phyloP scores from a whole-genome alignment of 2,888 invertebrate species.

The Leucania comma region DNA sequence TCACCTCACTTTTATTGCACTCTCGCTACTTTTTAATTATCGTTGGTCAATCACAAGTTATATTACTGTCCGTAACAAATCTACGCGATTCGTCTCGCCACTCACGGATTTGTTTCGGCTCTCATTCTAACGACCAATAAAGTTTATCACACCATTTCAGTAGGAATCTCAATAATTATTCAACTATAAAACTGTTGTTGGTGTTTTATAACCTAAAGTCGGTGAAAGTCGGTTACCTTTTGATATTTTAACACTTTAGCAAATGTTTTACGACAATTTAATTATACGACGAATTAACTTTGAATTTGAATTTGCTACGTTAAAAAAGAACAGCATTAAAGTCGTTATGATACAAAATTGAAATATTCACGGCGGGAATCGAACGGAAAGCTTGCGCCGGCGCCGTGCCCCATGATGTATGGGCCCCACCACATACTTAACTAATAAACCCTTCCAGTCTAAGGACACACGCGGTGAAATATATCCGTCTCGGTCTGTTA shows the following conservation, averaged over 20 bases:
- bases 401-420: constrained; percentile 86
- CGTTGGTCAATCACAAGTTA: constrained; percentile 82
- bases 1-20: constrained; percentile 72
- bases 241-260: constrained; percentile 61
- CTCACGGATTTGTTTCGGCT: constrained; percentile 81
- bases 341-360: constrained; percentile 70
- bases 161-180: constrained; percentile 86
- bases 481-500: constrained; percentile 77
- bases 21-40: constrained; percentile 87
- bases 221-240: constrained; percentile 79
- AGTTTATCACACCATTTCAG: constrained; percentile 88
- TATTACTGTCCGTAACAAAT: constrained; percentile 80
- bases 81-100: constrained; percentile 79
- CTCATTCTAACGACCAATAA: constrained; percentile 87
- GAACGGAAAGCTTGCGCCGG: constrained; percentile 82
- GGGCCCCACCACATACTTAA: constrained; percentile 84
- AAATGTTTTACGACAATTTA: constrained; percentile 58
- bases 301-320: constrained; percentile 57
- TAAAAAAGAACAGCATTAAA: constrained; percentile 63
- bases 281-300: constrained; percentile 49
- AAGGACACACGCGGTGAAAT: constrained; percentile 74
- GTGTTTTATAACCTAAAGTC: constrained; percentile 71
- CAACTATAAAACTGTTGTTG: constrained; percentile 80
- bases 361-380: constrained; percentile 78
- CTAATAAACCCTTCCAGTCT: constrained; percentile 84